phyloP scores from a whole-genome alignment of 2,113 vertebrate species.

The Cricetomys ansorgei region DNA sequence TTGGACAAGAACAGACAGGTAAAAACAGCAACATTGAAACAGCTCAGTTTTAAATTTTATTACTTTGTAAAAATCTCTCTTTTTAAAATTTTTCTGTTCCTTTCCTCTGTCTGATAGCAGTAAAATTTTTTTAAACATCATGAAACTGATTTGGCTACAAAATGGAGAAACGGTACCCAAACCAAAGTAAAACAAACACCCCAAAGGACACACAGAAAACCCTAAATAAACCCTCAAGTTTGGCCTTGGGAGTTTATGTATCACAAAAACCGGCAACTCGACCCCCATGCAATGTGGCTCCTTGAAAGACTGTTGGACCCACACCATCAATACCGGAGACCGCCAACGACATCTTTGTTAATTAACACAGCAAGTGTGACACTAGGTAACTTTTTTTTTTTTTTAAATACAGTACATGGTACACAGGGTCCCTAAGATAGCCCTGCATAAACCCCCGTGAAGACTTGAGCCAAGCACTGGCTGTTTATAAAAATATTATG shows the following conservation, averaged over 20 bases:
- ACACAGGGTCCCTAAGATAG: conserved; percentile 88
- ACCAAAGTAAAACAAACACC: conserved; percentile 77
- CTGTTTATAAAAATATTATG: conserved; percentile 99
- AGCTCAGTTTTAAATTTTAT: conserved; percentile 80
- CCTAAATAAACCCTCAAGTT: conserved; percentile 85
- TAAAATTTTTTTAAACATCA: conserved; percentile 87
- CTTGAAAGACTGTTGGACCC: conserved; percentile 80
- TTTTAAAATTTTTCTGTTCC: conserved; percentile 44
- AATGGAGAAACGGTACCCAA: conserved; percentile 76
- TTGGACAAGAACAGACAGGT: conserved; percentile 87
- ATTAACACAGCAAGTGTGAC: conserved; percentile 98
- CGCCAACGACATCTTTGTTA: conserved; percentile 85
- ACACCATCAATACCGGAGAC: conserved; percentile 84
- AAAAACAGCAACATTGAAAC: conserved; percentile 89
- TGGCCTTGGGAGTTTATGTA: conserved; percentile 81
- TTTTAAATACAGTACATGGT: conserved; percentile 94
- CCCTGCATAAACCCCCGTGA: conserved; percentile 89
- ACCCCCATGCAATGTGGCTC: conserved; percentile 86
- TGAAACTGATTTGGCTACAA: conserved; percentile 83
- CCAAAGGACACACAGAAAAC: conserved; percentile 80
- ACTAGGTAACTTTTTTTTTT: conserved; percentile 93
- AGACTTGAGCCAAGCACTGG: conserved; percentile 92
- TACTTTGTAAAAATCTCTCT: conserved; percentile 73
- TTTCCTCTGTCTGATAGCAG: conserved; percentile 85
- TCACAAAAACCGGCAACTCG: conserved; percentile 86